phyloP scores from a whole-genome alignment of 2,888 invertebrate genomes.

The Temnothorax rugatulus region DNA sequence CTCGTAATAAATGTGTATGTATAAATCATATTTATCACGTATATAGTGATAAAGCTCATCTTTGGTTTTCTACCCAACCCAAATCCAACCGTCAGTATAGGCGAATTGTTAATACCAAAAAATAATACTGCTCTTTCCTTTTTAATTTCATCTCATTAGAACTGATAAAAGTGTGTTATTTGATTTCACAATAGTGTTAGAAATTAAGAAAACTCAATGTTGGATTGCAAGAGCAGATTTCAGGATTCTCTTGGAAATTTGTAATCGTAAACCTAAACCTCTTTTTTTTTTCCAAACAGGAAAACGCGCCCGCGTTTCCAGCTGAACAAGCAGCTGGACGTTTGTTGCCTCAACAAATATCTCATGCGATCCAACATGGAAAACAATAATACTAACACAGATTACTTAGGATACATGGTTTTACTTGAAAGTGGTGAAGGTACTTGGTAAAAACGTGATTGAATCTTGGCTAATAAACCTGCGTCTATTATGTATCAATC shows the following conservation, averaged over 20 bases:
- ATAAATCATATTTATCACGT: conserved; percentile 37
- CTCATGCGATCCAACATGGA: conserved; percentile 57
- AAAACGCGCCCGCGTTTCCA: conserved; percentile 5
- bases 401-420: conserved; percentile 34
- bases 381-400: conserved; percentile 59
- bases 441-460: conserved; percentile 48
- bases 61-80: conserved; percentile 60
- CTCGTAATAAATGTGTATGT: conserved; percentile 14
- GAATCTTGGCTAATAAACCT: conserved; percentile 44
- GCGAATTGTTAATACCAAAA: conserved; percentile 48
- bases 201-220: conserved; percentile 47
- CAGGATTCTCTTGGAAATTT: not conserved
- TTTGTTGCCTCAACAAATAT: conserved; percentile 12
- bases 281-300: not conserved
- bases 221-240: conserved; percentile 34
- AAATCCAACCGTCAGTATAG: conserved; percentile 40
- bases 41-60: conserved; percentile 52
- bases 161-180: conserved; percentile 40
- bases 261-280: not conserved
- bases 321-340: not conserved
- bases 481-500: conserved; percentile 21
- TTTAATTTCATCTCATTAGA: conserved; percentile 22
- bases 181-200: conserved; percentile 46
- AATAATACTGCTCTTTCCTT: conserved; percentile 9
- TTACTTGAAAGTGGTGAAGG: conserved; percentile 15